These are phyloP conservation scores for Myotis findleyi DNA, from an alignment of 2,797 vertebrate genomes.

Conservation along the genomic window DNA sequence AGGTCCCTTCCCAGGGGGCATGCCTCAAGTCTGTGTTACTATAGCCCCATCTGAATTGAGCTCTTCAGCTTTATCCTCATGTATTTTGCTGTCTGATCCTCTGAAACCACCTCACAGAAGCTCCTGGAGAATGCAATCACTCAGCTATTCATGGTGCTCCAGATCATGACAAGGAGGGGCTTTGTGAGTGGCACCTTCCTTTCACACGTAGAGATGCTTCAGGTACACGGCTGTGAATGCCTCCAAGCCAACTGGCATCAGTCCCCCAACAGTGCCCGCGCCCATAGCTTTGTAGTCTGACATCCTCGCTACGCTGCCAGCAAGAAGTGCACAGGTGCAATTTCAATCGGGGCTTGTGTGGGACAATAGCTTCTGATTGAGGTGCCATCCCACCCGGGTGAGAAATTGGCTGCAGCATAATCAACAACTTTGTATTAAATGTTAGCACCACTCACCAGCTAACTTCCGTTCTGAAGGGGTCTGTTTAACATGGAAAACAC, in stretches of 20 bases:
- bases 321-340: conserved; percentile 26
- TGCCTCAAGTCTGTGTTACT: not conserved
- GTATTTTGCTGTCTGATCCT: not conserved
- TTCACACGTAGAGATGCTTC: not conserved
- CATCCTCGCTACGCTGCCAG: not conserved
- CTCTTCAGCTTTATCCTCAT: not conserved
- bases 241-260: not conserved
- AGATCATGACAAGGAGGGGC: not conserved
- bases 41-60: not conserved
- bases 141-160: conserved; percentile 61
- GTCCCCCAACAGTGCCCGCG: not conserved
- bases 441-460: not conserved
- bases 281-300: conserved; percentile 51
- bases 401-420: conserved; percentile 12
- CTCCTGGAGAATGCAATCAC: conserved; percentile 65
- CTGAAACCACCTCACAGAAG: not conserved
- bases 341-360: not conserved
- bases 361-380: conserved; percentile 76
- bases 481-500: not conserved
- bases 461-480: conserved; percentile 11
- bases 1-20: not conserved
- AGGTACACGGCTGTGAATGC: not conserved
- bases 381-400: conserved; percentile 9
- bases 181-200: not conserved
- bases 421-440: conserved; percentile 46